A percentile compares a stretch with the other conserved stretches of the same genome.
Conservation (phyloP, 1,140 invertebrate genomes). For the Zaprionus inermis region DNA sequence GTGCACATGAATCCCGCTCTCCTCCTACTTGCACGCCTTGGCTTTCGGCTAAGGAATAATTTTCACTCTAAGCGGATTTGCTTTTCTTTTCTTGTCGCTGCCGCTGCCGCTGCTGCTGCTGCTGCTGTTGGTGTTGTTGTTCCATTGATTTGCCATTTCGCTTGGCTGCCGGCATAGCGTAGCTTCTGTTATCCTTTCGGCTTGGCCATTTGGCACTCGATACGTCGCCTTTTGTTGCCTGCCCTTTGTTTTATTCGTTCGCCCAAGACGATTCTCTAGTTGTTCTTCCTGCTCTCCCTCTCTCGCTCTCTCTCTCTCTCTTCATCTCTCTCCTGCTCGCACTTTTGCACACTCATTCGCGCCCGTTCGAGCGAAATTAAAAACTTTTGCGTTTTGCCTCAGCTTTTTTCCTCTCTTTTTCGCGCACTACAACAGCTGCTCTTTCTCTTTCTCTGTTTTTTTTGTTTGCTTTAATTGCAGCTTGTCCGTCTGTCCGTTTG, state of each 20-base stretch:
- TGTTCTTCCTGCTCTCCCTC: constrained; percentile 33
- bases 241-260: constrained; percentile 73
- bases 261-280: constrained; percentile 64
- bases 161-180: constrained; percentile 63
- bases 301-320: neutral
- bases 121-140: constrained; percentile 16
- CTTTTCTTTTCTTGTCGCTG: constrained; percentile 52
- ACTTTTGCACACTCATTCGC: constrained; percentile 80
- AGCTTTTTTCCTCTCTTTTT: constrained; percentile 35
- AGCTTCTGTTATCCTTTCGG: constrained; percentile 68
- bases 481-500: constrained; percentile 1
- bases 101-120: constrained; percentile 23
- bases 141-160: constrained; percentile 80
- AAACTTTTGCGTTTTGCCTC: constrained; percentile 54
- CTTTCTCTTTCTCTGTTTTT: constrained; percentile 14
- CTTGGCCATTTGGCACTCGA: constrained; percentile 68
- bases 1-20: constrained; percentile 34
- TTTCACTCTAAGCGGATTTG: constrained; percentile 83
- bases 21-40: too few relatives aligned
- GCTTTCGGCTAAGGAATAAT: constrained; percentile 72
- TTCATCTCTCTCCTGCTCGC: neutral
- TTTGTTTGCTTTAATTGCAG: constrained; percentile 57
- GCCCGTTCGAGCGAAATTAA: constrained; percentile 69
- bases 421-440: neutral
- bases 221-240: constrained; percentile 61